These are phyloP conservation scores for Dicaeum eximium DNA, from an alignment of 2,113 vertebrate species.

Conservation along the genomic window DNA sequence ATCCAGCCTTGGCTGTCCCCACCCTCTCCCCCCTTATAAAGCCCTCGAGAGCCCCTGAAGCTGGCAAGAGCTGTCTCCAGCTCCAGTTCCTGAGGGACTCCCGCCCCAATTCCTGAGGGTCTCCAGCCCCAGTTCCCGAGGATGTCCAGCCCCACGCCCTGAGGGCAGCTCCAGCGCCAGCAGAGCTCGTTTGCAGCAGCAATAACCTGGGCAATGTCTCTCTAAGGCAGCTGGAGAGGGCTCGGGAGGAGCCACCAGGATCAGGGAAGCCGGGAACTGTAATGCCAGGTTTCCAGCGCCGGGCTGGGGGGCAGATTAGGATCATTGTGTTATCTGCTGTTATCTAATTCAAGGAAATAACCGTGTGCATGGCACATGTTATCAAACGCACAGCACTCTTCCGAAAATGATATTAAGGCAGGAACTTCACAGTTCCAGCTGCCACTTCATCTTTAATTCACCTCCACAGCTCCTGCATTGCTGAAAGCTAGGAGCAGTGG, in stretches of 20 bases:
- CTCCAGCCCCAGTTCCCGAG: background rate
- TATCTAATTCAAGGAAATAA: conserved; percentile 45
- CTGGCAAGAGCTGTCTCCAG: background rate
- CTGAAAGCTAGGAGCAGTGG: background rate
- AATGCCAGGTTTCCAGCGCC: background rate
- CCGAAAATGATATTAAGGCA: background rate
- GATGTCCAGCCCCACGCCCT: background rate
- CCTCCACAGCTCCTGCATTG: background rate
- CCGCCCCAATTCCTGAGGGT: background rate
- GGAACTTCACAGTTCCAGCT: conserved; percentile 17
- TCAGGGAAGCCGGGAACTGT: background rate
- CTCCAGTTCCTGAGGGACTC: background rate
- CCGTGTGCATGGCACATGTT: background rate
- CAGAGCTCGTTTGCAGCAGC: background rate
- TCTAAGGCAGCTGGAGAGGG: background rate
- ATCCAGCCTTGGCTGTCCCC: background rate
- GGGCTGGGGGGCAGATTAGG: background rate
- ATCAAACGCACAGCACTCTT: background rate
- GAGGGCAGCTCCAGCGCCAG: background rate
- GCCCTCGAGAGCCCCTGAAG: background rate
- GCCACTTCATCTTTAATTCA: conserved; percentile 25
- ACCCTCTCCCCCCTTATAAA: background rate
- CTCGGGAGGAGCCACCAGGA: background rate
- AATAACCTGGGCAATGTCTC: background rate
- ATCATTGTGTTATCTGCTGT: conserved; percentile 20